Evolutionary conservation across 2,113 vertebrate genomes (phyloP).

Genomic region (Sturnira hondurensis): DNA sequence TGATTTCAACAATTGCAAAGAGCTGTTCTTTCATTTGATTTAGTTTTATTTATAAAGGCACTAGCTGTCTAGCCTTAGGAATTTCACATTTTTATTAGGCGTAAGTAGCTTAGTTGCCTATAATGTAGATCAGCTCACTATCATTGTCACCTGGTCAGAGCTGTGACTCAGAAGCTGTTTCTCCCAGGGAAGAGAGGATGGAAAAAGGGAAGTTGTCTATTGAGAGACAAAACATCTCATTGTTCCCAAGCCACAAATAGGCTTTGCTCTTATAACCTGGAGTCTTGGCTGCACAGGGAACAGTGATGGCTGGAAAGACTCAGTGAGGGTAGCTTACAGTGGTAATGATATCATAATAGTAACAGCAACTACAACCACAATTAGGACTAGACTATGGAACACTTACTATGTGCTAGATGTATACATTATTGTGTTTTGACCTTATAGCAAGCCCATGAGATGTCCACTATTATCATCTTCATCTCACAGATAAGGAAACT

Average conservation of each 20-base stretch:
- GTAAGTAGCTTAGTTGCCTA: neutral
- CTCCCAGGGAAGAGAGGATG: neutral
- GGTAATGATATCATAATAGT: neutral
- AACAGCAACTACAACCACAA: neutral
- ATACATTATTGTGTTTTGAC: neutral
- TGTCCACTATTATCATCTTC: neutral
- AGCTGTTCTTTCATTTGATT: slow-evolving; percentile 42
- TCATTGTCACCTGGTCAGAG: neutral
- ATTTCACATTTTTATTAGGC: slow-evolving; percentile 21
- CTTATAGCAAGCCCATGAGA: neutral
- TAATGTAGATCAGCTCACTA: slow-evolving; percentile 46
- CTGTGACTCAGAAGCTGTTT: neutral
- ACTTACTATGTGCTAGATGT: neutral
- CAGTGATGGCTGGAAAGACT: neutral
- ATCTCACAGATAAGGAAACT: neutral
- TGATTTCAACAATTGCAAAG: slow-evolving; percentile 38
- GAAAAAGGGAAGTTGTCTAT: neutral
- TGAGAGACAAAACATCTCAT: neutral
- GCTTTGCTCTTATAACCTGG: neutral
- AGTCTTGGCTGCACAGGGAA: neutral
- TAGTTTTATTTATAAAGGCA: slow-evolving; percentile 51
- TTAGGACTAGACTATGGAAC: neutral
- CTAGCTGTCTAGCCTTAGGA: neutral
- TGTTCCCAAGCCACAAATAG: neutral
- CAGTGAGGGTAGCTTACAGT: neutral